Evolutionary conservation across 2,888 invertebrate species (phyloP), one percentile per base, ranked within the genome.

Genomic region (Metopia argyrocephala): DNA sequence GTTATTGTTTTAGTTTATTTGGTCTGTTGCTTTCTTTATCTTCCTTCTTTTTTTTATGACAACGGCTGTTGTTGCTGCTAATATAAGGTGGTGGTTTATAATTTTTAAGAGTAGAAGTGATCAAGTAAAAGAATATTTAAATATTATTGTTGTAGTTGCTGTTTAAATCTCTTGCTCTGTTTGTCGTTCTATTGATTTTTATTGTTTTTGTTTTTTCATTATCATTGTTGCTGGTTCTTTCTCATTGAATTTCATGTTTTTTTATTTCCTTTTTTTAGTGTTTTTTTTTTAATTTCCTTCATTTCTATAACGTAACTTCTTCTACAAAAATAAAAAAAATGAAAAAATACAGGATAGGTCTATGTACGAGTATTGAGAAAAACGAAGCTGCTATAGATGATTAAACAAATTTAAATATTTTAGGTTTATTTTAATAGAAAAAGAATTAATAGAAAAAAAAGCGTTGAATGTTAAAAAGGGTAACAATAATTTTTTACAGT

Each of bases 41-140:
- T 54, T 28, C n/a, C 23, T 12, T 25, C 12, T 27, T n/a, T n/a
- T 18, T 18, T 9, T 20, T n/a, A 23, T n/a, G 57, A 31, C 38
- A 38, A 38, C 2, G 31, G 38, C 20, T 64, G 50, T 48, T 6
- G 23, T 12, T n/a, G 12, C 1, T 28, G 27, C 4, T 12, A 57
- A 57, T 64, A 64, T 48, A 59, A 66, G 52, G 73, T 68, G 62
- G 66, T 66, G 64, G 78, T 52, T 70, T 54, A 25, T 38, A 15
- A 38, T 61, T 69, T 64, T 27, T 66, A 23, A 25, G 31, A 46
- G 21, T 59, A 20, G 25, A 28, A 27, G 5, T 18, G 28, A 48
- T 28, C 52, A 45, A 0, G 74, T 57, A 21, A 1, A 31, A 66
- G 59, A 52, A 66, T 64, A 52, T 57, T 65, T 27, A 59, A 38